Evolutionary conservation across 64 coral and sea anemone genomes (phyloP), one percentile per base, ranked within the genome.

Genomic region (Porites lutea): DNA sequence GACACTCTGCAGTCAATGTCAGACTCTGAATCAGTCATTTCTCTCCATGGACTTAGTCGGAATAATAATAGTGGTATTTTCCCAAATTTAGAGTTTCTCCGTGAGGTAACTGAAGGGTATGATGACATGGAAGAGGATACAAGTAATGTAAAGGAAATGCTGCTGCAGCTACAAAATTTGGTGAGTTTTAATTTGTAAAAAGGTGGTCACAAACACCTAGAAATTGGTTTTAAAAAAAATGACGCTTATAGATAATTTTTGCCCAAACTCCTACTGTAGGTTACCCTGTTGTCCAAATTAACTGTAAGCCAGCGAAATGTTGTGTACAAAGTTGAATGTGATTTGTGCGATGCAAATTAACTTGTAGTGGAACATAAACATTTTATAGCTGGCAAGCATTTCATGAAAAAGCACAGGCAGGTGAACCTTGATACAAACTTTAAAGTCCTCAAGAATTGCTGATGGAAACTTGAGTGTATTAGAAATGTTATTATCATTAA

Each of bases 71-170:
- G 45, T 3, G 19, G 59, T 52, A 22, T n/a, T 21, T 49, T 52
- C 69, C 62, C 81, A 53, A 46, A 84, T 67, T 69, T 77, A 19
- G 92, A 97, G 47, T 97, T 97, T 88, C 76, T 97, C 3, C 50
- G 74, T 79, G 97, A 99, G 51, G 64, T 99, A 51, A 87, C 83
- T 59, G 88, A 89, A 52, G 97, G 88, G 8, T 95, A 96, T 88
- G 91, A 96, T 64, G 88, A 71, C 68, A 91, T 99, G 91, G 94
- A 96, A 27, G 97, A 96, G 15, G 97, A 99, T 19, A 16, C 91
- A 37, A 60, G 21, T 50, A 74, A 64, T 18, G 91, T 91, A 57
- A 96, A 96, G 73, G 71, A 80, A 54, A 86, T 89, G 47, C 77
- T 99, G 13, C 57, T 91, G 58, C 77, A 62, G 14, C 58, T 99